A percentile compares a stretch with the other conserved stretches of the same genome.
Evolutionary conservation across 1,140 invertebrate species (phyloP).

Genomic region (Lepidurus couesii): DNA sequence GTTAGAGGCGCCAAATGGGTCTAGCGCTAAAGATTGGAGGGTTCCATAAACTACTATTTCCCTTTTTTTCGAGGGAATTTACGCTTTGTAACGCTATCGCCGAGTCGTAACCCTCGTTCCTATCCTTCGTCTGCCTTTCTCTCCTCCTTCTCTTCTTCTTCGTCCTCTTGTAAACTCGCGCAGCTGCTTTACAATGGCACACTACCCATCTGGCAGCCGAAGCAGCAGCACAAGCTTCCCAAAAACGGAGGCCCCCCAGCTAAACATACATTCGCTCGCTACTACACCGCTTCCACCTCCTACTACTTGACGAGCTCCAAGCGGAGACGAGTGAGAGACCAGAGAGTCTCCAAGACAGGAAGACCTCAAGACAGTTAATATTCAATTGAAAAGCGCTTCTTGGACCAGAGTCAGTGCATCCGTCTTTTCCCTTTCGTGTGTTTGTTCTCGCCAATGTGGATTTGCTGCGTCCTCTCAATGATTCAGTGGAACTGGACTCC

Average conservation of each 20-base stretch:
- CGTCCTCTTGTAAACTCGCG: slow-evolving; percentile 8
- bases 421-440: neutral
- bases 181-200: slow-evolving; percentile 21
- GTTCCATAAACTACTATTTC: neutral
- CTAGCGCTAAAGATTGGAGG: neutral
- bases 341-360: neutral
- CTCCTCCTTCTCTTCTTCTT: neutral
- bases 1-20: neutral
- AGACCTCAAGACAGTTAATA: neutral
- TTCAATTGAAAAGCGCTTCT: too few species aligned
- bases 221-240: neutral
- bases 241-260: neutral
- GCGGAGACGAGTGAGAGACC: neutral
- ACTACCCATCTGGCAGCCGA: slow-evolving; percentile 13
- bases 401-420: neutral
- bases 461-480: too few species aligned
- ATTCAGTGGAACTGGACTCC: too few species aligned
- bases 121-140: neutral
- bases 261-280: neutral
- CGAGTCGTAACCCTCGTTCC: neutral
- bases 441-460: neutral
- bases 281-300: neutral
- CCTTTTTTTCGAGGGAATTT: neutral
- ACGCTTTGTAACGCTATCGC: neutral
- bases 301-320: neutral